phyloP scores from a whole-genome alignment of 2,888 invertebrate genomes.

The Liopterus haemorrhoidalis region DNA sequence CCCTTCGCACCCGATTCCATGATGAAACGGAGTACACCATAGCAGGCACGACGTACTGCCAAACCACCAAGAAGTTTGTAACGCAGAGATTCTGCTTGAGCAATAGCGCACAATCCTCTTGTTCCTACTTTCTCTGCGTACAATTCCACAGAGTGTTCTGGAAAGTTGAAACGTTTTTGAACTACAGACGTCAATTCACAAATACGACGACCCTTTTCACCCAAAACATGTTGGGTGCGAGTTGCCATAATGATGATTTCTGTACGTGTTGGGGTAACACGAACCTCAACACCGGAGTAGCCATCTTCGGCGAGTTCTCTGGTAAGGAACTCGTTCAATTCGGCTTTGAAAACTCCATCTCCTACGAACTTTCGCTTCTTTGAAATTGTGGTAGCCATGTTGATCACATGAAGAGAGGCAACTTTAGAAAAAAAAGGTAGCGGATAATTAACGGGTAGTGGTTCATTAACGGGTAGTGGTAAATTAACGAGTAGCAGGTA shows the following conservation, averaged over 20 bases:
- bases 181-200: conserved; percentile 97
- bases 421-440: conserved; percentile 15
- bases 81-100: conserved; percentile 98
- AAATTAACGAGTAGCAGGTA: no score
- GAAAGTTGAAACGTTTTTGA: conserved; percentile 96
- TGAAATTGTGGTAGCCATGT: conserved; percentile 59
- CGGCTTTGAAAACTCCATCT: conserved; percentile 95
- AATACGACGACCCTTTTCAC: conserved; percentile 95
- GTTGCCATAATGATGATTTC: conserved; percentile 98
- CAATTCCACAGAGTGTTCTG: conserved; percentile 89
- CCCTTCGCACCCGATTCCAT: conserved; percentile 98
- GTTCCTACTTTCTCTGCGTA: conserved; percentile 99
- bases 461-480: no score
- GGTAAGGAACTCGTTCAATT: conserved; percentile 92
- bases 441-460: no score
- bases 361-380: conserved; percentile 85
- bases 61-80: conserved; percentile 96
- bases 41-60: conserved; percentile 85
- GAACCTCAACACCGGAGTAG: conserved; percentile 93
- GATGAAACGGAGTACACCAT: conserved; percentile 97
- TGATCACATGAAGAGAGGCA: conserved; percentile 31
- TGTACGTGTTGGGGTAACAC: conserved; percentile 85
- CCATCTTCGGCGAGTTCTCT: conserved; percentile 96
- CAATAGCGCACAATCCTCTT: conserved; percentile 96
- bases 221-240: conserved; percentile 94